phyloP scores from a whole-genome alignment of 1,140 invertebrate genomes.

The Saxidomus purpurata region DNA sequence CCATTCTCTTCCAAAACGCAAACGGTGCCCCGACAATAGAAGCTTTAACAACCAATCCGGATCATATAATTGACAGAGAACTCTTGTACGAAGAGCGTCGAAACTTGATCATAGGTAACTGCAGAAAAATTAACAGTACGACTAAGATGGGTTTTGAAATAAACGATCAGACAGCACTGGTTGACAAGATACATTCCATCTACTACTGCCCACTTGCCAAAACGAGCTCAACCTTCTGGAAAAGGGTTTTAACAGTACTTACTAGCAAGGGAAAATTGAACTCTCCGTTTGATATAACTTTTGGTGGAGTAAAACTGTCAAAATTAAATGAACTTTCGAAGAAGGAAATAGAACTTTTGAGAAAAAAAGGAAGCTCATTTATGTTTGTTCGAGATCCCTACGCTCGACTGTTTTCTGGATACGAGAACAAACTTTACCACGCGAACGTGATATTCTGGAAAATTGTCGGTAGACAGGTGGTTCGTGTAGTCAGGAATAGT shows the following conservation, averaged over 20 bases:
- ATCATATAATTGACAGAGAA: too few species aligned
- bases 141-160: not conserved
- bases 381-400: constrained; percentile 62
- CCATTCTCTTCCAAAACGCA: too few species aligned
- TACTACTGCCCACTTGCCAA: constrained; percentile 56
- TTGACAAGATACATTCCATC: not conserved
- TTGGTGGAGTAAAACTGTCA: too few species aligned
- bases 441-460: constrained; percentile 16
- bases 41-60: too few species aligned
- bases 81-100: not conserved
- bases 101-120: not conserved
- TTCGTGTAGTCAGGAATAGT: not conserved
- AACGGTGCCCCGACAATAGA: too few species aligned
- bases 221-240: constrained; percentile 54
- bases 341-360: not conserved
- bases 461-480: not conserved
- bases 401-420: too few species aligned
- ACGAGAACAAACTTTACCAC: constrained; percentile 57
- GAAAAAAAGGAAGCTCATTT: not conserved
- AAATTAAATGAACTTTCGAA: not conserved
- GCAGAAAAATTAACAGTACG: not conserved
- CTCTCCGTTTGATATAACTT: too few species aligned
- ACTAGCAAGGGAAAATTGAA: too few species aligned
- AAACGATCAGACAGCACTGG: not conserved
- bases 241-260: too few species aligned